Evolutionary conservation across 2,113 vertebrate species (phyloP).

Genomic region (Rynchops niger): DNA sequence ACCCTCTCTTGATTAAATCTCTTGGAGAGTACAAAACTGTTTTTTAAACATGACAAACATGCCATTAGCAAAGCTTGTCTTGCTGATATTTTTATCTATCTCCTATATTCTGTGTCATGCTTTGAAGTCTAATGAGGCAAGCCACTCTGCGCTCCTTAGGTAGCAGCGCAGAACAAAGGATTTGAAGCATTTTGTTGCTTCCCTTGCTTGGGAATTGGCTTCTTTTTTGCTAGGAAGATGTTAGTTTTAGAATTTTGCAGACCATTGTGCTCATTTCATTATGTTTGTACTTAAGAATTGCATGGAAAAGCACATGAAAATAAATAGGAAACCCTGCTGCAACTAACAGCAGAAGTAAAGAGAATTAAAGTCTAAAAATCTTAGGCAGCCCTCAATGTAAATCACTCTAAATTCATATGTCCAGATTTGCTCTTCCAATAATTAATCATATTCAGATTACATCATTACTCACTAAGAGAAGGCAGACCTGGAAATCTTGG

Average conservation of each 20-base stretch:
- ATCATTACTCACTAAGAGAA: background rate
- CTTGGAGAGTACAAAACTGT: background rate
- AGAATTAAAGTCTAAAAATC: background rate
- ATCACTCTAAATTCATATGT: background rate
- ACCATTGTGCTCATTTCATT: background rate
- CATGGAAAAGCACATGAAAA: background rate
- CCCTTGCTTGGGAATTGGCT: background rate
- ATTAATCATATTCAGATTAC: background rate
- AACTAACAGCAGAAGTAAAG: background rate
- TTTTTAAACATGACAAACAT: conserved; percentile 11
- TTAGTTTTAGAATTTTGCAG: background rate
- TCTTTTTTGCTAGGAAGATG: background rate
- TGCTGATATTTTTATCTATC: conserved; percentile 4
- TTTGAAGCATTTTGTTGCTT: background rate
- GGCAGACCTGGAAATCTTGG: background rate
- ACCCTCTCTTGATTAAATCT: background rate
- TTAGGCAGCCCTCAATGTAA: background rate
- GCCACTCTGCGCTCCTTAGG: background rate
- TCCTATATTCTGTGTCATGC: background rate
- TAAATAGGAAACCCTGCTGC: background rate
- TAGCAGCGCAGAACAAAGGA: background rate
- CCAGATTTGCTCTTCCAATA: background rate
- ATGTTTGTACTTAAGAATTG: background rate
- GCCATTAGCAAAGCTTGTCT: conserved; percentile 20
- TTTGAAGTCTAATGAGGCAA: conserved; percentile 48